These are phyloP conservation scores for Pterocles burchelli DNA, from an alignment of 2,113 vertebrate species.

Conservation along the genomic window DNA sequence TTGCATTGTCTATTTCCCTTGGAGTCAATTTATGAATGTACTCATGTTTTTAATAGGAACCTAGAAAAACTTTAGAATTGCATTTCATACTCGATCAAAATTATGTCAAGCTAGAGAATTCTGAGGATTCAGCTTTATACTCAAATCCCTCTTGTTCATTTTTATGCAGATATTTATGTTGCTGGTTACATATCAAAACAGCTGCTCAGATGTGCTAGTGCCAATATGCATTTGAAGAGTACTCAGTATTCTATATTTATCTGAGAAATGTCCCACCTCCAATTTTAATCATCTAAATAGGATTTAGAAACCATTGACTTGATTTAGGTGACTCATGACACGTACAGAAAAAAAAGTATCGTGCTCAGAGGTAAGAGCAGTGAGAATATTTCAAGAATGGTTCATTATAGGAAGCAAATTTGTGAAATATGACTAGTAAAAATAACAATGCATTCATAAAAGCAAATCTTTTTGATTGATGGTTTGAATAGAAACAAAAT, in stretches of 20 bases:
- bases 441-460: background rate
- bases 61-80: background rate
- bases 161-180: background rate
- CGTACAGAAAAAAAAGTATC: background rate
- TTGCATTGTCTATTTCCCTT: background rate
- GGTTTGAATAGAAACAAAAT: background rate
- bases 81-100: background rate
- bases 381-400: background rate
- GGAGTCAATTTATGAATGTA: background rate
- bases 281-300: background rate
- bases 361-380: background rate
- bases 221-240: background rate
- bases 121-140: background rate
- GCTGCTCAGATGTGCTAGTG: background rate
- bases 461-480: background rate
- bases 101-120: background rate
- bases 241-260: background rate
- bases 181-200: background rate
- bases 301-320: background rate
- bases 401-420: background rate
- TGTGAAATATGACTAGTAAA: constrained; percentile 1
- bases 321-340: background rate
- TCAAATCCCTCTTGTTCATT: background rate
- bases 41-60: background rate
- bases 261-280: background rate